phyloP scores from a whole-genome alignment of 2,113 vertebrate species.

The Colossoma macropomum region DNA sequence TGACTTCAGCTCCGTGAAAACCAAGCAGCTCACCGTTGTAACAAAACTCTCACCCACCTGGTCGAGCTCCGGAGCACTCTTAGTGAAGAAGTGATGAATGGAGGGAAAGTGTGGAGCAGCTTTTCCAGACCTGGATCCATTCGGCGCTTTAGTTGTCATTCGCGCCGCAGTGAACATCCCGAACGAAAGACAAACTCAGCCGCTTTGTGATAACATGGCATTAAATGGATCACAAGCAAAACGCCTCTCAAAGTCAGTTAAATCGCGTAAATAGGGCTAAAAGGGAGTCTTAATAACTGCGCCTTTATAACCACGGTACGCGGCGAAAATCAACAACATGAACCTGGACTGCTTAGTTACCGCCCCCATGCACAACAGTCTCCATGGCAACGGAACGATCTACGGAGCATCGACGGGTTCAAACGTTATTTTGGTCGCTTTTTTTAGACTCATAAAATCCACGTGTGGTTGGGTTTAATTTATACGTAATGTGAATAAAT shows the following conservation, averaged over 20 bases:
- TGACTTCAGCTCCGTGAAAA: too few species aligned
- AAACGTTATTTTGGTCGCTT: background rate
- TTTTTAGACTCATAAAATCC: background rate
- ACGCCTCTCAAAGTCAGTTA: background rate
- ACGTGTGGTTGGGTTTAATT: background rate
- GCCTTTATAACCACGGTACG: background rate
- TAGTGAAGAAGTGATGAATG: constrained; percentile 25
- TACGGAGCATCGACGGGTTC: constrained; percentile 49
- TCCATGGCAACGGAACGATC: constrained; percentile 54
- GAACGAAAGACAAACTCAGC: background rate
- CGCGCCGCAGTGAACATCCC: constrained; percentile 33
- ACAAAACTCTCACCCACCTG: constrained; percentile 54
- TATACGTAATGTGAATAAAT: background rate
- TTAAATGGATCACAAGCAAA: background rate
- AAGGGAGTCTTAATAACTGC: background rate
- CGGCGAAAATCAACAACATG: too few species aligned
- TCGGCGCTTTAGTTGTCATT: background rate
- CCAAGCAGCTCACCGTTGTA: too few species aligned
- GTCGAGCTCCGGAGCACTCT: constrained; percentile 4
- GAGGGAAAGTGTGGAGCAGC: constrained; percentile 51
- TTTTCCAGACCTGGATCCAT: constrained; percentile 60
- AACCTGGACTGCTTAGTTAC: background rate
- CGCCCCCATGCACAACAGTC: constrained; percentile 46
- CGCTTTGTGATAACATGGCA: background rate
- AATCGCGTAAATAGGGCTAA: too few species aligned